A percentile compares a stretch with the other conserved stretches of the same genome.
Evolutionary conservation across 2,113 vertebrate genomes (phyloP).

Genomic region (Chinchilla lanigera): DNA sequence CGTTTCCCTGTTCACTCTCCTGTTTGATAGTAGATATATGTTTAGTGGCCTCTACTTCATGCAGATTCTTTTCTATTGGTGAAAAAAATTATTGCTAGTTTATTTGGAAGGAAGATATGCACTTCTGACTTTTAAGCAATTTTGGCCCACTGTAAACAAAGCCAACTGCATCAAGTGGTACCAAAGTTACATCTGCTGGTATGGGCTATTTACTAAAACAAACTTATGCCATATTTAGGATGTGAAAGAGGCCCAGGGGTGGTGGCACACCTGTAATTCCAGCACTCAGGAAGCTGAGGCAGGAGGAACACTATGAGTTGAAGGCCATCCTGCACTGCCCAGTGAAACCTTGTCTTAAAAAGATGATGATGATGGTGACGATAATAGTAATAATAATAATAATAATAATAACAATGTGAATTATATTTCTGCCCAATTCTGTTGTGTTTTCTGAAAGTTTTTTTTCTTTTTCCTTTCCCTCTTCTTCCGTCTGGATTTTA

Average conservation of each 20-base stretch:
- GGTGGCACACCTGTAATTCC: too few relatives aligned
- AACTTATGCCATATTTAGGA: neutral
- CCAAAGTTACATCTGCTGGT: neutral
- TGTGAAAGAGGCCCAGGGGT: neutral
- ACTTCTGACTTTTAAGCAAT: neutral
- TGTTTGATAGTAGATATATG: neutral
- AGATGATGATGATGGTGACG: too few relatives aligned
- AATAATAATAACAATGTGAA: too few relatives aligned
- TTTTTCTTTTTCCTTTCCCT: neutral
- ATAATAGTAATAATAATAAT: too few relatives aligned
- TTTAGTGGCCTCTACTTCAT: neutral
- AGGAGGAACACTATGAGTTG: neutral
- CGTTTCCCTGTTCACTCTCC: neutral
- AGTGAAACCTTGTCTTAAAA: too few relatives aligned
- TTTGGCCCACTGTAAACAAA: neutral
- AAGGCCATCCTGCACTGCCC: neutral
- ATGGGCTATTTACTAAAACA: neutral
- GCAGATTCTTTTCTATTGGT: neutral
- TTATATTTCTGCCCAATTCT: neutral
- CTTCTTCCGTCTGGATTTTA: neutral
- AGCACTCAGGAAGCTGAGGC: too few relatives aligned
- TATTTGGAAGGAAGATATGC: neutral
- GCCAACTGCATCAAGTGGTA: too few relatives aligned
- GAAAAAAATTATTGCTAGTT: neutral
- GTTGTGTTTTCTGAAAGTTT: neutral